Base-by-base conservation (phyloP, 2,888 invertebrate species). In the Ormia ochracea region DNA sequence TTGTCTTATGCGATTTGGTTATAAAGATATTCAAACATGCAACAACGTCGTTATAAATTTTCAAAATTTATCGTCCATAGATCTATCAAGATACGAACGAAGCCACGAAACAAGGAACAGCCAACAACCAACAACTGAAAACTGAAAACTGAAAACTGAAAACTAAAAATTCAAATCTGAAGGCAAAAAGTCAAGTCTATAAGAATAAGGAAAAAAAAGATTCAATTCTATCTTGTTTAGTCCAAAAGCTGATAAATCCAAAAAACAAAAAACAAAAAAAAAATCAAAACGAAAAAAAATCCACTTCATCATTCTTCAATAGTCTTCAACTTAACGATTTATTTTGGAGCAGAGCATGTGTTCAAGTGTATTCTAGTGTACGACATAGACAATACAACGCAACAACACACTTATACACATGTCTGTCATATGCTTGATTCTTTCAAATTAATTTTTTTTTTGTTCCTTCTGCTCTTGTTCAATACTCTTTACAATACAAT, bases 311-410 rank as follows among this genome's bases (percentile, higher is more conserved):
- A 78, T 68, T 73, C 69, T 77, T 69, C 76, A 58, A 70, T 70
- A 77, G 59, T 45, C 52, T 69, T 68, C 66, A 54, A 54, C 45
- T 72, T 72, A 52, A 72, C 70, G 72, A 72, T 61, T 63, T 54
- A 69, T 69, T 76, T 80, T 63, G 73, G 80, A 80, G 63, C 80
- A 80, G 80, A 80, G 63, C 80, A 80, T 80, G 80, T 80, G 80
- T 76, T 80, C 66, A 80, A 80, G 80, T 72, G 72, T 54, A 43
- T 52, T 70, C 63, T 59, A 21, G 38, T 31, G 45, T 45, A 19
- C 52, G 17, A 54, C 48, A 50, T 50, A 65, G 50, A 59, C 58
- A 65, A 48, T 43, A 74, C 58, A 66, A n/a, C n/a, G n/a, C n/a
- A n/a, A n/a, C n/a, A n/a, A n/a, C 63, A 58, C 65, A 59, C 75